Conservation (phyloP, 2,888 invertebrate species). For the Gryllus longicercus region DNA sequence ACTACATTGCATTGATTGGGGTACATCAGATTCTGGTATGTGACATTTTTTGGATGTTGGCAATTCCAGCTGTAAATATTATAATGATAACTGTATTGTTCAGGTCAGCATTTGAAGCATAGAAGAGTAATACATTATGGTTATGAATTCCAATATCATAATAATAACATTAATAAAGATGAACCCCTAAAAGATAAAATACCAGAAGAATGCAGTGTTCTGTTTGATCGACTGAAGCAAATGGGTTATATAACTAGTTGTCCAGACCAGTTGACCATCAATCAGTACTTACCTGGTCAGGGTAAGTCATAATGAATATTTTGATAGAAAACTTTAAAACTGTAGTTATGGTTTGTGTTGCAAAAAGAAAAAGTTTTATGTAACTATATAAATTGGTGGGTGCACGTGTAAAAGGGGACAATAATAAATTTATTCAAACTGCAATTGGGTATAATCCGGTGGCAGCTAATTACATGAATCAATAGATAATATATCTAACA, state of each 20-base stretch:
- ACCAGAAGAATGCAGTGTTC: constrained; percentile 64
- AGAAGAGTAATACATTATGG: constrained; percentile 87
- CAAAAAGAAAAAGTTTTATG: no score
- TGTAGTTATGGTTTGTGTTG: no score
- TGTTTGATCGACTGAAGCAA: constrained; percentile 58
- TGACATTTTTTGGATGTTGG: no score
- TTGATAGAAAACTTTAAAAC: no score
- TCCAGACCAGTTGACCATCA: constrained; percentile 83
- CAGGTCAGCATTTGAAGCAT: constrained; percentile 60
- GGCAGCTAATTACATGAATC: no score
- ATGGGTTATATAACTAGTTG: constrained; percentile 44
- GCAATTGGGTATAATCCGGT: no score
- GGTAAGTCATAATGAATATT: constrained; percentile 49
- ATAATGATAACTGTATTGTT: neutral
- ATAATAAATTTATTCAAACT: no score
- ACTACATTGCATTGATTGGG: constrained; percentile 57
- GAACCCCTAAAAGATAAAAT: constrained; percentile 64
- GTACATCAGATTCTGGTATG: constrained; percentile 36
- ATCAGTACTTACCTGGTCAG: constrained; percentile 80
- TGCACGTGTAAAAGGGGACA: no score
- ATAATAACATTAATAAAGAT: constrained; percentile 75
- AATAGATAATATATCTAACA: no score
- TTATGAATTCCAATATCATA: constrained; percentile 84
- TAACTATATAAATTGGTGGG: no score
- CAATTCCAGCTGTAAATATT: no score